Percentiles rank a stretch among this genome's conserved stretches.
phyloP scores from a whole-genome alignment of 2,797 vertebrate species.

The Novumbra hubbsi region DNA sequence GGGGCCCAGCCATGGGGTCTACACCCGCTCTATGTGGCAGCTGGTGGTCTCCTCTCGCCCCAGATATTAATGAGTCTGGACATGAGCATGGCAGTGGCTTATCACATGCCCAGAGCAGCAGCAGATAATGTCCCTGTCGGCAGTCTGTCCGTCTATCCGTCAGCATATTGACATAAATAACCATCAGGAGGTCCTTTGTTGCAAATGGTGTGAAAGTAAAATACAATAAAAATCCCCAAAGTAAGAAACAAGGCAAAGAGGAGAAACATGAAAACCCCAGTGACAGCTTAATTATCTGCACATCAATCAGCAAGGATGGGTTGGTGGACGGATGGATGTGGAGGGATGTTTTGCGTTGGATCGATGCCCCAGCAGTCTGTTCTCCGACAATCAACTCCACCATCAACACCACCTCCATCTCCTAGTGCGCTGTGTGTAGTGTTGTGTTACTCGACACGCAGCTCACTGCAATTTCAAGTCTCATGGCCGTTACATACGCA shows the following conservation, averaged over 20 bases:
- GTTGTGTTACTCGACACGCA: slow-evolving; percentile 32
- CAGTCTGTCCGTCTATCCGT: slow-evolving; percentile 34
- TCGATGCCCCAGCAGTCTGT: slow-evolving; percentile 67
- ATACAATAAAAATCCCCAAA: slow-evolving; percentile 69
- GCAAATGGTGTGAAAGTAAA: slow-evolving; percentile 67
- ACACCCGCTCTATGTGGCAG: slow-evolving; percentile 58
- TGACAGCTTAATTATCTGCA: slow-evolving; percentile 74
- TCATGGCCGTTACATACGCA: neutral
- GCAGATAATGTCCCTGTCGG: slow-evolving; percentile 55
- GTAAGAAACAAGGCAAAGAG: slow-evolving; percentile 51
- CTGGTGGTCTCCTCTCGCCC: slow-evolving; percentile 67
- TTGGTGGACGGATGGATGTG: slow-evolving; percentile 63
- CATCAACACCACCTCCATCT: slow-evolving; percentile 48
- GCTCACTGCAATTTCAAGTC: neutral
- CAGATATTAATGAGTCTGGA: slow-evolving; percentile 72
- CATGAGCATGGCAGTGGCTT: slow-evolving; percentile 61
- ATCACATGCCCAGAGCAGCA: slow-evolving; percentile 43
- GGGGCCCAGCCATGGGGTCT: slow-evolving; percentile 52
- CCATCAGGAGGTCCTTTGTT: slow-evolving; percentile 67
- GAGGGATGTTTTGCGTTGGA: slow-evolving; percentile 65
- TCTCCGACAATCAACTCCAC: slow-evolving; percentile 54
- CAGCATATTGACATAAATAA: slow-evolving; percentile 68
- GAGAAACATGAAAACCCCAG: slow-evolving; percentile 67
- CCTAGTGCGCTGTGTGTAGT: slow-evolving; percentile 32
- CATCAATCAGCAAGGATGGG: slow-evolving; percentile 71